phyloP scores from a whole-genome alignment of 2,797 vertebrate genomes.

The Mus spretus region DNA sequence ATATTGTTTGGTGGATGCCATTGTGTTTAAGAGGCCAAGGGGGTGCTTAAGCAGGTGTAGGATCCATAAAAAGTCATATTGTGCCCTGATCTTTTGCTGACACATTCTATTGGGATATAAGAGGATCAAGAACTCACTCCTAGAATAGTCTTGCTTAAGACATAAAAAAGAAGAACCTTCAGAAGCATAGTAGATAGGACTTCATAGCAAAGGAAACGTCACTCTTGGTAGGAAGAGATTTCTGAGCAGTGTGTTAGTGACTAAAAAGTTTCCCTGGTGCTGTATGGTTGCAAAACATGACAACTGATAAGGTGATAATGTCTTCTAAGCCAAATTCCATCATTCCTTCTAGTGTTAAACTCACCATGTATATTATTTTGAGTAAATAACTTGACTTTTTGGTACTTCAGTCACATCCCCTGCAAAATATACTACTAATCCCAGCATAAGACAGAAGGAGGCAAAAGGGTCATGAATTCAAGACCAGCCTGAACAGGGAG shows the following conservation, averaged over 20 bases:
- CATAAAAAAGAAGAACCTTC: neutral
- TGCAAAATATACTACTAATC: neutral
- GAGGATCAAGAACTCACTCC: neutral
- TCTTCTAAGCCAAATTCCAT: neutral
- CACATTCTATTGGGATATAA: neutral
- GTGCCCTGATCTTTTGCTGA: neutral
- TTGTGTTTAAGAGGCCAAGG: neutral
- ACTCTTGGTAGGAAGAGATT: neutral
- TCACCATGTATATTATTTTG: neutral
- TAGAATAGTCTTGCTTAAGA: neutral
- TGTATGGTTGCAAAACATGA: neutral
- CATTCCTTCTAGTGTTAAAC: neutral
- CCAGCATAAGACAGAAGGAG: neutral
- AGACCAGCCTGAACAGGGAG: neutral
- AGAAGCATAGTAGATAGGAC: conserved; percentile 15
- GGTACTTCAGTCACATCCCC: neutral
- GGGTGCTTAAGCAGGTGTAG: neutral
- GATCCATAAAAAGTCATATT: neutral
- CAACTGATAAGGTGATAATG: neutral
- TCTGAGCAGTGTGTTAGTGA: neutral
- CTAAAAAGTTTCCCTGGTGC: neutral
- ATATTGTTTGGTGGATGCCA: neutral
- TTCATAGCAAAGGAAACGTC: neutral
- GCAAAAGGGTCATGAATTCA: neutral
- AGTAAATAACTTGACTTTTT: neutral